These are phyloP conservation scores for Epinotia nisella DNA, from an alignment of 2,888 invertebrate genomes.

Conservation along the genomic window DNA sequence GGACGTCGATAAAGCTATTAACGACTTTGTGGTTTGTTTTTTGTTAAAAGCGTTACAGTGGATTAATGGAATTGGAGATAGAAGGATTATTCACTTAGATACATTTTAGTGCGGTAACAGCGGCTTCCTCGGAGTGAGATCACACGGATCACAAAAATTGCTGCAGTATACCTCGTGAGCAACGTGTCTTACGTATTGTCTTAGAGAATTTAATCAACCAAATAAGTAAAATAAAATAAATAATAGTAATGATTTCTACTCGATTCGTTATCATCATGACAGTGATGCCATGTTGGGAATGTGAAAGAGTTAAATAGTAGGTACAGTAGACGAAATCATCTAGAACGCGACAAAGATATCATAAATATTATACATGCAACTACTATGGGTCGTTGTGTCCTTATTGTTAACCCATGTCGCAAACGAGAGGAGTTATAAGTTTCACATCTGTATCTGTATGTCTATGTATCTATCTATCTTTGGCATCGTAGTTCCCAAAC, in stretches of 20 bases:
- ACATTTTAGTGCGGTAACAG: background rate
- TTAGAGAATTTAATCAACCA: too few relatives aligned
- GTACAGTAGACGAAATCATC: background rate
- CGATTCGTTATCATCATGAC: too few relatives aligned
- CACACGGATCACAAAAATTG: background rate
- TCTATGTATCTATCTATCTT: too few relatives aligned
- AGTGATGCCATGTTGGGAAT: too few relatives aligned
- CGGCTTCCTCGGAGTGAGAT: background rate
- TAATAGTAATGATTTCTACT: too few relatives aligned
- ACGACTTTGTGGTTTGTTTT: conserved; percentile 31
- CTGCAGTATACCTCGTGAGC: background rate
- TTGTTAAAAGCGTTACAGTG: conserved; percentile 5
- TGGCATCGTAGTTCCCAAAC: too few relatives aligned
- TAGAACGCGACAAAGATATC: background rate
- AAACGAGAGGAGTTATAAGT: too few relatives aligned
- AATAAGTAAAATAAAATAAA: too few relatives aligned
- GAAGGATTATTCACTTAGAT: background rate
- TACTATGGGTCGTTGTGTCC: background rate
- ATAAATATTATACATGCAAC: background rate
- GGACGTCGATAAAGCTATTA: conserved; percentile 38
- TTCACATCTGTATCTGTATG: too few relatives aligned
- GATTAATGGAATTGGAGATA: background rate
- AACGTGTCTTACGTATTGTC: too few relatives aligned
- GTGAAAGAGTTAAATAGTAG: too few relatives aligned
- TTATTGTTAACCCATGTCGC: background rate